Base-by-base conservation (phyloP, 2,888 invertebrate species). In the Sthenelais limicola region DNA sequence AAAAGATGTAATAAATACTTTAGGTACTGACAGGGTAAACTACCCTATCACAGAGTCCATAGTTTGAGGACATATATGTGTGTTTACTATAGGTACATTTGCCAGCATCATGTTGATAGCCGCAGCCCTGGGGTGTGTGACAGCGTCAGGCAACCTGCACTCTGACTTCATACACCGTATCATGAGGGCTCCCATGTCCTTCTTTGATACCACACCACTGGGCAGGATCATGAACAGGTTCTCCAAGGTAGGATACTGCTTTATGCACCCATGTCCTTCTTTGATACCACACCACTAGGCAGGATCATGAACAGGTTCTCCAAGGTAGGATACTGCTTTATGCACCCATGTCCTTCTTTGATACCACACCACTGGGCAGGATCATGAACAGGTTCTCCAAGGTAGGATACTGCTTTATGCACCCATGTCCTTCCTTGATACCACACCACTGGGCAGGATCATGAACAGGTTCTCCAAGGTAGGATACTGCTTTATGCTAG, bases 131-230 rank as follows among this genome's bases (percentile, higher is more conserved):
- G 58, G 58, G 5, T 56, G 58, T 30, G 5, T 18, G 7, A 30
- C 12, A 9, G 58, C 58, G 5, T 56, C 58, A 30, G 12, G 30
- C 12, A 30, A 9, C 30, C 5, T 56, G 32, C 58, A 56, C 30
- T 7, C 26, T 26, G 12, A 12, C 7, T 5, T 56, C 12, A 4
- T 56, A 32, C 12, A 56, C 30, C 5, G 26, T 9, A 18, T 56
- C 9, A 15, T 56, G 28, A 24, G 32, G 12, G 24, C 58, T 5
- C 58, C 58, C 58, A 56, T 56, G 58, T 15, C 58, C 12, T 56
- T 56, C n/a, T 56, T 56, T 30, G 58, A 56, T n/a, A 56, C 58
- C 12, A 56, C 26, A 9, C 58, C 58, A 56, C 58, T 56, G 5
- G 58, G 58, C 24, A 24, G 58, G n/a, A 56, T 56, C n/a, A 28